Evolutionary conservation across 1,140 invertebrate genomes (phyloP).

Genomic region (Drosophila pectinifera): DNA sequence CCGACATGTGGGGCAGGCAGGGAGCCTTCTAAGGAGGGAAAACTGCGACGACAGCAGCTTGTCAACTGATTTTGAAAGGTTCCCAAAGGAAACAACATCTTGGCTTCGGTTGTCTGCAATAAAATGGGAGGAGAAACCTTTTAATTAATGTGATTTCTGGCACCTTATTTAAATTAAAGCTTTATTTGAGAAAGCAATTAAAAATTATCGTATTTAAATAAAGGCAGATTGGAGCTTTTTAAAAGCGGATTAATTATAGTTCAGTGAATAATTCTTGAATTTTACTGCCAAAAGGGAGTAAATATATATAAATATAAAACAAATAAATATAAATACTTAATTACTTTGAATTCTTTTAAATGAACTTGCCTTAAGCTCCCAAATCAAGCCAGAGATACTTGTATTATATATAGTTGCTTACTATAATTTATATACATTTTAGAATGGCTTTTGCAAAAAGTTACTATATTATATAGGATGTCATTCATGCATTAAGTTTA

Average conservation of each 20-base stretch:
- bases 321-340: no score
- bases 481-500: no score
- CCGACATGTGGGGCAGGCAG: conserved; percentile 37
- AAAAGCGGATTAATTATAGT: neutral
- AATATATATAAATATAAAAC: no score
- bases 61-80: conserved; percentile 62
- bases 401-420: neutral
- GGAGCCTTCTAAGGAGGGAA: conserved; percentile 18
- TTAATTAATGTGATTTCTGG: conserved; percentile 39
- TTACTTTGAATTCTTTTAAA: no score
- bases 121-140: conserved; percentile 6
- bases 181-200: neutral
- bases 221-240: neutral
- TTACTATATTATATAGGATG: no score
- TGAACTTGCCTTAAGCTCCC: no score
- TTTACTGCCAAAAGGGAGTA: neutral
- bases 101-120: conserved; percentile 9
- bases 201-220: neutral
- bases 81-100: conserved; percentile 8
- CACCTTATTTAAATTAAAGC: neutral
- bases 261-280: neutral
- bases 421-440: neutral
- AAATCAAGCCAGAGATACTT: neutral
- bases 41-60: conserved; percentile 47
- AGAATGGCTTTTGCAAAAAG: neutral